These are phyloP conservation scores for Athalia circularis DNA, from an alignment of 2,888 invertebrate species.

Conservation along the genomic window DNA sequence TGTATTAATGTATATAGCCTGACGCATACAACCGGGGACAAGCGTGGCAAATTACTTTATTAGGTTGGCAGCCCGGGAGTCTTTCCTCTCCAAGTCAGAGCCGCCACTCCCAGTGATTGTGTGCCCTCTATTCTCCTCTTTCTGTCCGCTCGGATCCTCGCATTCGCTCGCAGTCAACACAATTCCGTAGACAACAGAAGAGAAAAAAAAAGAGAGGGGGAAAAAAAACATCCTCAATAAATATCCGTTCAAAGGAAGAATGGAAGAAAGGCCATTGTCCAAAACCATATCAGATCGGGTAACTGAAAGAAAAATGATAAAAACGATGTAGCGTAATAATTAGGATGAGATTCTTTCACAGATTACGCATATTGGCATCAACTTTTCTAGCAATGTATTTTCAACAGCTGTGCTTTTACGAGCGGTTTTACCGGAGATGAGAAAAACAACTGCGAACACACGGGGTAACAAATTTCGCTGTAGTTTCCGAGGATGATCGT, in stretches of 20 bases:
- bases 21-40: conserved; percentile 67
- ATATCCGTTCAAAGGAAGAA: background rate
- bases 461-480: conserved; percentile 39
- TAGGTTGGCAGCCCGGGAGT: conserved; percentile 72
- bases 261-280: conserved; percentile 4
- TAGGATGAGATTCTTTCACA: too few relatives aligned
- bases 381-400: too few relatives aligned
- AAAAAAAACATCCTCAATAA: background rate
- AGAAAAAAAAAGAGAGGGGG: background rate
- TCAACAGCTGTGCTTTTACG: background rate
- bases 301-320: too few relatives aligned
- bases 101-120: conserved; percentile 66
- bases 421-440: background rate
- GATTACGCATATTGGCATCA: too few relatives aligned
- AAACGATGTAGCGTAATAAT: too few relatives aligned
- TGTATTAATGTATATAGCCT: conserved; percentile 73
- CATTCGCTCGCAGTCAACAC: conserved; percentile 54
- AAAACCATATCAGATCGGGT: background rate
- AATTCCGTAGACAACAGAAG: conserved; percentile 16
- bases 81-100: conserved; percentile 66
- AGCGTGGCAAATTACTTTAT: conserved; percentile 74
- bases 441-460: background rate
- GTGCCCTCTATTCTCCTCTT: conserved; percentile 62
- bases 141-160: conserved; percentile 33
- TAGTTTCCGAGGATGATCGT: conserved; percentile 31